Evolutionary conservation across 2,888 invertebrate genomes (phyloP), one percentile per base, ranked within the genome.

Genomic region (Hypsopygia costalis): DNA sequence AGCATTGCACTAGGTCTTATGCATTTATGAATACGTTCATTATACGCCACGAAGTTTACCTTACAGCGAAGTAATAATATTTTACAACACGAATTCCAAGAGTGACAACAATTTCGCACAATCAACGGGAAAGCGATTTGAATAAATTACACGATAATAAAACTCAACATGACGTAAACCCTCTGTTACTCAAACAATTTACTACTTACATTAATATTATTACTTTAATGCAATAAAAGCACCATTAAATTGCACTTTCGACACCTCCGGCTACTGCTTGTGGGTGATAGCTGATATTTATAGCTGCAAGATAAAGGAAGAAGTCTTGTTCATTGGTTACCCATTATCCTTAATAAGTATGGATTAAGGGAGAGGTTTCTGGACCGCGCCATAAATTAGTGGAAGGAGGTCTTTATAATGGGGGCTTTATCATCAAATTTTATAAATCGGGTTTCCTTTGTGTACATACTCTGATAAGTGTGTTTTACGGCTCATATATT

Each of bases 261-360:
- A 73, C 80, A 78, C 80, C 76, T 76, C 56, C 36, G 55, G 73
- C 77, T 76, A 74, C 77, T 64, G 67, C 62, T 61, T 45, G 49
- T 44, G 52, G 49, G 55, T 67, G 69, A 74, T 78, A 79, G 66
- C 47, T 50, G 49, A 69, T 79, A 82, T 82, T 86, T 85, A 83
- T 70, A 75, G 58, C 55, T 54, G 43, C 44, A 40, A 76, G 86
- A 85, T 85, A 85, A 80, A 82, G 69, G 78, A 74, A 75, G 65
- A 78, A 77, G 80, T 82, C 76, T 81, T 78, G 78, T 79, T 76
- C 79, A 82, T 83, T 68, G 81, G 81, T 83, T 82, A 68, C 58
- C 85, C 78, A 86, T 87, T 86, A 85, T 79, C 85, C 86, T 77
- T 83, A 86, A 83, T 86, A 87, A 87, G 85, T 85, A 78, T 73